These are phyloP conservation scores for Acanthoscelides obtectus DNA, from an alignment of 2,888 invertebrate species.

Conservation along the genomic window DNA sequence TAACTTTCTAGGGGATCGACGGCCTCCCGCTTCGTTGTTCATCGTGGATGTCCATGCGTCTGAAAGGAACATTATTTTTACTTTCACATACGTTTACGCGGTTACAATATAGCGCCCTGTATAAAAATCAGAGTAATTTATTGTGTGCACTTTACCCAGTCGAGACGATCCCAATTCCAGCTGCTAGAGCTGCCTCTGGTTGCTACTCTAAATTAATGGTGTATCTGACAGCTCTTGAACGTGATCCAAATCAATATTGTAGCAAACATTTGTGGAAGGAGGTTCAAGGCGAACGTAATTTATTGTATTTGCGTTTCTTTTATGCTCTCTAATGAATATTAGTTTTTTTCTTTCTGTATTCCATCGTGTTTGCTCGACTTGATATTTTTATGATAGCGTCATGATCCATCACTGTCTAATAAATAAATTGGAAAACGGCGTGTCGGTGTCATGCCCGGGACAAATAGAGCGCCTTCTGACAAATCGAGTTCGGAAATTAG, in stretches of 20 bases:
- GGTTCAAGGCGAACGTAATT: neutral
- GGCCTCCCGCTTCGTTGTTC: too few species aligned
- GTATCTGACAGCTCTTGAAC: neutral
- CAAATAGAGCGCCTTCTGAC: neutral
- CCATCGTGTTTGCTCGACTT: neutral
- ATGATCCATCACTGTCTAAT: neutral
- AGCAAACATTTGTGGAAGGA: neutral
- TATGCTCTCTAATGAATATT: neutral
- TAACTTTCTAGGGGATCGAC: too few species aligned
- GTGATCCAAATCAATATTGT: neutral
- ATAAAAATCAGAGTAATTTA: too few species aligned
- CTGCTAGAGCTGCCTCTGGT: too few species aligned
- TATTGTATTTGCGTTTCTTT: neutral
- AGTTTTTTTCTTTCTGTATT: neutral
- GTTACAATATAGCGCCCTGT: too few species aligned
- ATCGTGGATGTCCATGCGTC: too few species aligned
- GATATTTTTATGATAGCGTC: neutral
- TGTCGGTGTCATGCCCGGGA: neutral
- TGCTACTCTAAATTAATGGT: neutral
- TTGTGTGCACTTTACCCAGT: too few species aligned
- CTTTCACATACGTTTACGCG: too few species aligned
- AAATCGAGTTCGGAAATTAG: neutral
- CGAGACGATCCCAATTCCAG: too few species aligned
- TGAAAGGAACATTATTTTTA: too few species aligned
- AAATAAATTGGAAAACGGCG: neutral